These are phyloP conservation scores for Mactra quadrangularis DNA, from an alignment of 1,140 invertebrate species.

Conservation along the genomic window DNA sequence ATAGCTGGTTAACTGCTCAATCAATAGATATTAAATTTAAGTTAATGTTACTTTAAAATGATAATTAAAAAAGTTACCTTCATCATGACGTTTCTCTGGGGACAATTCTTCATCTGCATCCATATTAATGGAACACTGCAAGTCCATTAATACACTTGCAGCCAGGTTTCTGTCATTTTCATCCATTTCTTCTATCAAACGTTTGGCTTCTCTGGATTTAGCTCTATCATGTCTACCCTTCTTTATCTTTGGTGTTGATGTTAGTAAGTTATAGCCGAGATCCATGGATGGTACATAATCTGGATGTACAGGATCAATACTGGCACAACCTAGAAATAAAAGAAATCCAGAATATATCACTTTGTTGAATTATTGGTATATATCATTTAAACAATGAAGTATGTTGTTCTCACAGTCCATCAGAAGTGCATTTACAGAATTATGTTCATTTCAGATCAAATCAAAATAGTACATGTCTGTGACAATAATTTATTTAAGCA, in stretches of 20 bases:
- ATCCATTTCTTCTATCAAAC: not conserved
- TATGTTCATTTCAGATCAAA: not conserved
- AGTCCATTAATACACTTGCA: not conserved
- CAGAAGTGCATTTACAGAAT: not conserved
- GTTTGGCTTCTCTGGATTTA: not conserved
- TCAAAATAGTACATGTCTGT: not conserved
- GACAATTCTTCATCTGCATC: not conserved
- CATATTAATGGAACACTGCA: not conserved
- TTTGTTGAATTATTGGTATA: not conserved
- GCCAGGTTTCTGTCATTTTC: not conserved
- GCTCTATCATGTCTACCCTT: not conserved
- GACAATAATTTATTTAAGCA: no score
- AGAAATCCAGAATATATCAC: not conserved
- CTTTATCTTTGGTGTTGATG: constrained; percentile 2
- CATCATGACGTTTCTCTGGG: not conserved
- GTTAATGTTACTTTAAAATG: no score
- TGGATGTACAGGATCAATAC: not conserved
- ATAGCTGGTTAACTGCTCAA: no score
- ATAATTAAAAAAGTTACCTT: no score
- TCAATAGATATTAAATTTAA: not conserved
- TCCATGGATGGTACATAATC: constrained; percentile 3
- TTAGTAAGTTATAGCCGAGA: not conserved
- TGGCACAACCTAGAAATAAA: not conserved
- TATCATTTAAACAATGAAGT: no score
- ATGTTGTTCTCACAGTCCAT: not conserved